Evolutionary conservation across 2,888 invertebrate genomes (phyloP).

Genomic region (Argynnis bischoffii): DNA sequence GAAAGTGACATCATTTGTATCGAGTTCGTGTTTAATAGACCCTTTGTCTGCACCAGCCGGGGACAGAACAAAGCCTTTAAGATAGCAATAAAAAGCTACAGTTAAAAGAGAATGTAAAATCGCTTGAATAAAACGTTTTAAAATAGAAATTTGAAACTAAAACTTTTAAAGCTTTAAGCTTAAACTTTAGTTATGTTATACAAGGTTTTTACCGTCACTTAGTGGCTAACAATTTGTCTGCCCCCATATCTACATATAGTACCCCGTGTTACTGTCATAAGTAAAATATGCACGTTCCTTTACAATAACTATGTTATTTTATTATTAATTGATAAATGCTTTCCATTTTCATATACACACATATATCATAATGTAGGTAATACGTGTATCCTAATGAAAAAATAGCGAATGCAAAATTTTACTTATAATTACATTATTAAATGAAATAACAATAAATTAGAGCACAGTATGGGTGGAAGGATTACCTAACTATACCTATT

Average conservation of each 20-base stretch:
- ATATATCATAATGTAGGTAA: too few species aligned
- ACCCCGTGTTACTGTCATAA: too few species aligned
- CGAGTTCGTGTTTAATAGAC: constrained; percentile 28
- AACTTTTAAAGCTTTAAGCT: not conserved
- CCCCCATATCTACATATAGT: too few species aligned
- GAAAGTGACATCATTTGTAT: constrained; percentile 25
- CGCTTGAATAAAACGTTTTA: constrained; percentile 9
- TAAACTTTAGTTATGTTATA: too few species aligned
- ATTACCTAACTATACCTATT: constrained; percentile 51
- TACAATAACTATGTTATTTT: too few species aligned
- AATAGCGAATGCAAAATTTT: too few species aligned
- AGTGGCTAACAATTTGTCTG: too few species aligned
- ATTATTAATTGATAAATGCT: too few species aligned
- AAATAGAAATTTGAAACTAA: constrained; percentile 3
- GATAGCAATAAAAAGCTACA: constrained; percentile 29
- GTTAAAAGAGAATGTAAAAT: constrained; percentile 16
- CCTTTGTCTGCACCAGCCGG: constrained; percentile 22
- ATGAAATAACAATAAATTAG: not conserved
- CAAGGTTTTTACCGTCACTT: too few species aligned
- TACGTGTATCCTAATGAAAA: too few species aligned
- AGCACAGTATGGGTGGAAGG: constrained; percentile 36
- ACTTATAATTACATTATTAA: not conserved
- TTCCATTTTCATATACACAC: too few species aligned
- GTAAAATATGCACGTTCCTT: too few species aligned
- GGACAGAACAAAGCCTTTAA: constrained; percentile 27